Base-by-base conservation (phyloP, 37 sponge, comb jelly and placozoan genomes). In the Aplysina aerophoba region DNA sequence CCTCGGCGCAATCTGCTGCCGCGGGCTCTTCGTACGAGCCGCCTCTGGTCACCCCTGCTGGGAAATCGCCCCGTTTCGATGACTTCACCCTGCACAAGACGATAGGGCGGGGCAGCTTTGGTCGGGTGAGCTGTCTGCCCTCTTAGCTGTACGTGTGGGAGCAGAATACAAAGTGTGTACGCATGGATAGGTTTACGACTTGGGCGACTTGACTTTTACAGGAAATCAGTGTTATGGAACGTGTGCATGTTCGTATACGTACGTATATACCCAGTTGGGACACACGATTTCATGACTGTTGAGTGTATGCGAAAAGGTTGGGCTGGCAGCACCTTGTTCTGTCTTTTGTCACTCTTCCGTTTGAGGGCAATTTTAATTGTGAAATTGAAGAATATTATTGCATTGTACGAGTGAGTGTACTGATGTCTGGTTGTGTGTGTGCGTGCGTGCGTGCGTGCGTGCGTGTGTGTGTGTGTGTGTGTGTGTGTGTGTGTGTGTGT, bases 31-130 rank as follows among this genome's bases (percentile, higher is more conserved):
- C 78, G 54, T 75, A 75, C 78, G 78, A 75, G 40, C 25, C 78
- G 17, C 78, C 78, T 44, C 39, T 75, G 24, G 78, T 75, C 25
- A 39, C 53, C 1, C 78, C 78, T 1, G 1, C 78, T 14, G 78
- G 78, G 37, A 41, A 75, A 14, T 22, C 39, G 0, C 78, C 78
- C 0, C 50, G 37, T 24, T 44, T 75, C n/a, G 37, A 31, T 3
- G 93, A 96, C 71, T 96, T 96, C 73, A 82, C 53, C 44, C 69
- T 96, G 38, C 87, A 91, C 54, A 90, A 89, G 79, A 87, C 89
- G 1, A 86, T 96, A 6, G 96, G 96, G 30, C 90, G 73, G 63
- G 96, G 96, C 13, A 87, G 93, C 30, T 96, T 92, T 89, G 96
- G 96, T 35, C 92, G 93, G 90, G 97, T 97, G 59, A 0, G 59